Percentiles rank a stretch among this genome's conserved stretches.
These are phyloP conservation scores for Ctenomys sociabilis DNA, from an alignment of 2,113 vertebrate genomes.

Conservation along the genomic window DNA sequence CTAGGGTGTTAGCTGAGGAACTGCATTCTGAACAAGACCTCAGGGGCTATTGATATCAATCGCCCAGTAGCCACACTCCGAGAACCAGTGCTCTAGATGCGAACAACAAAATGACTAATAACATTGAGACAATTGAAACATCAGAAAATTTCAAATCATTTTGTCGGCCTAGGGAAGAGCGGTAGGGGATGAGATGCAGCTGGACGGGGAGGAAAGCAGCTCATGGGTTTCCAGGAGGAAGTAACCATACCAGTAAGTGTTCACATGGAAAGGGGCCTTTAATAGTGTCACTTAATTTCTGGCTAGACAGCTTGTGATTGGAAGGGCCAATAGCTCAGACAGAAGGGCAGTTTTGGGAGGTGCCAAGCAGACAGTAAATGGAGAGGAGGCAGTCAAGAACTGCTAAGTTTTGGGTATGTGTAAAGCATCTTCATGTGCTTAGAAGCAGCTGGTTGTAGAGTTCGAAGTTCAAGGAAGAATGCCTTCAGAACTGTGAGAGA, in stretches of 20 bases:
- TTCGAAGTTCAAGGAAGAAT: background rate
- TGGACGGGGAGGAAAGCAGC: background rate
- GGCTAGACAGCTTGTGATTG: background rate
- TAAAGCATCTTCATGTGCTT: background rate
- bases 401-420: background rate
- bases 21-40: background rate
- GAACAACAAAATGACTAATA: background rate
- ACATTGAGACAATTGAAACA: background rate
- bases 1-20: background rate
- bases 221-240: background rate
- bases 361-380: background rate
- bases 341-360: background rate
- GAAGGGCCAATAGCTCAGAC: background rate
- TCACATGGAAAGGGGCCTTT: background rate
- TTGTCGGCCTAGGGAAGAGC: background rate
- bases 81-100: background rate
- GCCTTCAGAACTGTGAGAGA: background rate
- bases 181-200: background rate
- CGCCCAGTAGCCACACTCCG: background rate
- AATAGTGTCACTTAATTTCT: background rate
- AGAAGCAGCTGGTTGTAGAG: background rate
- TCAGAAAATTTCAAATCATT: background rate
- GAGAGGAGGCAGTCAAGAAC: background rate
- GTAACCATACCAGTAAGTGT: background rate
- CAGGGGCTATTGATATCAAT: background rate